Base-by-base conservation (phyloP, 1,140 invertebrate species). In the Drosophila sturtevanti region DNA sequence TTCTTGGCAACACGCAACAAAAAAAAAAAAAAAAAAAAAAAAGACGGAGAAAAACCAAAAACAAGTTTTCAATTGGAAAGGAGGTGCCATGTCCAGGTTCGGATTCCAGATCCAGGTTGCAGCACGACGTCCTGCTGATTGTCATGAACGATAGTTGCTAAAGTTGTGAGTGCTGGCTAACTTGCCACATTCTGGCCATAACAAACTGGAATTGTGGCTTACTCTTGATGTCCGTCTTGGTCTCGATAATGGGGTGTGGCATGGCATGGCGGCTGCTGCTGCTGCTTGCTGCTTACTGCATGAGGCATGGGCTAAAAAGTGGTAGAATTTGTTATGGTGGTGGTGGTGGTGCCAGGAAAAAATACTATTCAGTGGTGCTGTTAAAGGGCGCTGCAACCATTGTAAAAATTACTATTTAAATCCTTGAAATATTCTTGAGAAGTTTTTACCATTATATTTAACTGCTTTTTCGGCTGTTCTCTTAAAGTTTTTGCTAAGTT, bases 241-340 rank as follows among this genome's bases (percentile, higher is more conserved):
- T 66, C 52, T 69, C 61, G 61, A 37, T 51, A 38, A 54, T 68
- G 73, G 73, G 74, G 63, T 74, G 74, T 81, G 79, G 73, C 72
- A 71, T 68, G 41, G 41, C 51, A 55, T 61, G 69, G 70, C 54
- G 55, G 80, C 60, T 61, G 74, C 66, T 73, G 70, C 65, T 66
- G 64, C 51, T 37, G 48, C 69, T n/a, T n/a, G n/a, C n/a, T n/a
- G n/a, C n/a, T n/a, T 41, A 52, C 65, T 41, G 56, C 59, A 34
- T 37, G 35, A 64, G 72, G 64, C 66, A 52, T n/a, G 41, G 41
- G 41, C 41, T 2, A 48, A 74, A 64, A 79, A 89, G 79, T 87
- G 84, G 79, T 82, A 79, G 84, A 89, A 82, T 89, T 87, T 70
- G 84, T 79, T 89, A 87, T 87, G 82, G 82, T 89, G 82, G 82